These are phyloP conservation scores for Calyptomena viridis DNA, from an alignment of 2,113 vertebrate genomes.

Conservation along the genomic window DNA sequence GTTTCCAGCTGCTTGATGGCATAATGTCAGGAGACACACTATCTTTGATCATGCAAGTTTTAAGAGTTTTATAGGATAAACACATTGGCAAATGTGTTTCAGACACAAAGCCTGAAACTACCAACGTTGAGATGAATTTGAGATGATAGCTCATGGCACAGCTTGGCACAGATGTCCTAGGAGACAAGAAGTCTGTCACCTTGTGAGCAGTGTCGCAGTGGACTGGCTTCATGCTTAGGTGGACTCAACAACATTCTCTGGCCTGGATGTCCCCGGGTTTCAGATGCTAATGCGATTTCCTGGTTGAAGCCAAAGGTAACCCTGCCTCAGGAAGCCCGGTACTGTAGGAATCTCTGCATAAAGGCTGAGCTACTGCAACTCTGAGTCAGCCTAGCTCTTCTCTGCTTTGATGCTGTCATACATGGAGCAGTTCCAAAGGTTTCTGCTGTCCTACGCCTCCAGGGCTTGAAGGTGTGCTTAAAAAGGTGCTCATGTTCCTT, in stretches of 20 bases:
- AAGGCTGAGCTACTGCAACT: not conserved
- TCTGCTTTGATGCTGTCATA: not conserved
- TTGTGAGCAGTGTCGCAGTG: not conserved
- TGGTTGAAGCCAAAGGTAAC: not conserved
- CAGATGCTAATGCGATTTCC: not conserved
- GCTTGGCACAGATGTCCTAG: not conserved
- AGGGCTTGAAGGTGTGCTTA: not conserved
- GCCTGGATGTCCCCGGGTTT: not conserved
- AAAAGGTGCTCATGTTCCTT: not conserved
- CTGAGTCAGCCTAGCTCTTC: not conserved
- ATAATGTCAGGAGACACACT: not conserved
- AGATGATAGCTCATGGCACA: rapidly evolving
- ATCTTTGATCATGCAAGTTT: not conserved
- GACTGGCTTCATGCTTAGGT: not conserved
- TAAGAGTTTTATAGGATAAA: not conserved
- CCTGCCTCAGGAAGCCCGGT: not conserved
- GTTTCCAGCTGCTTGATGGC: not conserved
- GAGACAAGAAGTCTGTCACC: not conserved
- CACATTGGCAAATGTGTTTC: not conserved
- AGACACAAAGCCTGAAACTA: not conserved
- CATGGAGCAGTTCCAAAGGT: not conserved
- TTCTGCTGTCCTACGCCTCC: not conserved
- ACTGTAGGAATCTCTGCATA: not conserved
- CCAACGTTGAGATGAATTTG: not conserved
- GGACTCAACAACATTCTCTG: not conserved